Evolutionary conservation across 2,888 invertebrate species (phyloP).

Genomic region (Cotesia congregata): DNA sequence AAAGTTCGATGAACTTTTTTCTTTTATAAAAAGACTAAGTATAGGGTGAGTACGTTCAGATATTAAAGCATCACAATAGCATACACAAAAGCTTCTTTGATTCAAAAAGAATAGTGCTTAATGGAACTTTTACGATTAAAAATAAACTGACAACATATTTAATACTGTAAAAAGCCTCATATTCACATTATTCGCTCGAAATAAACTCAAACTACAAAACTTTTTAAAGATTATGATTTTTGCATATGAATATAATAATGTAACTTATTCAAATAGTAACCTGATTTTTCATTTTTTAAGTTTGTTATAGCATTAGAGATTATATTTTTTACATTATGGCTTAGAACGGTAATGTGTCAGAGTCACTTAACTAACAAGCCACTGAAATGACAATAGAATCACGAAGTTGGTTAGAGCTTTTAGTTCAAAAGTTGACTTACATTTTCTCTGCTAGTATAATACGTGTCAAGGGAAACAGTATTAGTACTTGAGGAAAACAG

Average conservation of each 20-base stretch:
- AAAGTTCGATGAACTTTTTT: no score
- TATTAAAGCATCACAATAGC: neutral
- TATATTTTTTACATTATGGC: neutral
- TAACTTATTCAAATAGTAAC: neutral
- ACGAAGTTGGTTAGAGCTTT: neutral
- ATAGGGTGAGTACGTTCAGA: neutral
- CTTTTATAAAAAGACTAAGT: no score
- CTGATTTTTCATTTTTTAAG: neutral
- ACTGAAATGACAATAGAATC: neutral
- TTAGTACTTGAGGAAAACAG: neutral
- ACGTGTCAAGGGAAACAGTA: neutral
- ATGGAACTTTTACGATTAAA: neutral
- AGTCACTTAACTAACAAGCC: neutral
- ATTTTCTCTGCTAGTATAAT: neutral
- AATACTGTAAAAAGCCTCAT: neutral
- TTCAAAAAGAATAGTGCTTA: neutral
- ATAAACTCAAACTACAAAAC: neutral
- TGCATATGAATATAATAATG: neutral
- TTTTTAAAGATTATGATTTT: neutral
- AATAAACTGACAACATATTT: neutral
- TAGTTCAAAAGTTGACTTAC: neutral
- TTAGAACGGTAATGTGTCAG: neutral
- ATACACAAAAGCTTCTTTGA: neutral
- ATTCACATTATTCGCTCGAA: neutral
- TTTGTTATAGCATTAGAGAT: neutral